Conservation (phyloP, 2,113 vertebrate species). For the Galemys pyrenaicus region DNA sequence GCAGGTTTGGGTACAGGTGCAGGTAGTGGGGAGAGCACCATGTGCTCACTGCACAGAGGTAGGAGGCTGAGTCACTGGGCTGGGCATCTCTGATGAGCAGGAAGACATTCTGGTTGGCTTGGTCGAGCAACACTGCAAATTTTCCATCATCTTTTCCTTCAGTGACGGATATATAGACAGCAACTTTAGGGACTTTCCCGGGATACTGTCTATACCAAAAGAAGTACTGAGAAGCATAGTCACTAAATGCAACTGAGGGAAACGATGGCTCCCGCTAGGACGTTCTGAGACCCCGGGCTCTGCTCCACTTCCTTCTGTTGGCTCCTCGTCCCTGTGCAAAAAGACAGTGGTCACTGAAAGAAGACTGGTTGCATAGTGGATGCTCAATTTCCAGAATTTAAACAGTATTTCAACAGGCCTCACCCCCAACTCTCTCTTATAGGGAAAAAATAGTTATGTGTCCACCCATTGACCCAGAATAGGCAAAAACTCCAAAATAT, state of each 20-base stretch:
- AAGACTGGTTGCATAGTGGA: neutral
- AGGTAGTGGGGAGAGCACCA: slow-evolving; percentile 30
- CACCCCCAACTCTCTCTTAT: neutral
- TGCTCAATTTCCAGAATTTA: neutral
- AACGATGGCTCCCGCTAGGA: neutral
- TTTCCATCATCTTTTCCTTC: neutral
- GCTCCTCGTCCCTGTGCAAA: slow-evolving; percentile 39
- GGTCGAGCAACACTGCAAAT: neutral
- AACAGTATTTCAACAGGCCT: neutral
- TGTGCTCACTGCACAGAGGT: slow-evolving; percentile 61
- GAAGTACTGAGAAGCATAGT: neutral
- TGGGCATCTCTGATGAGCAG: slow-evolving; percentile 30
- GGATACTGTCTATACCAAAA: slow-evolving; percentile 52
- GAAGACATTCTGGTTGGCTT: fast-evolving
- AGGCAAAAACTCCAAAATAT: neutral
- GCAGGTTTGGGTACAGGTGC: neutral
- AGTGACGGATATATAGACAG: neutral
- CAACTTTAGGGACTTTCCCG: neutral
- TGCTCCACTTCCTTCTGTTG: slow-evolving; percentile 61
- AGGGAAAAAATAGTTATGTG: neutral
- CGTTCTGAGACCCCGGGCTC: neutral
- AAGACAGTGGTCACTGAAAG: neutral
- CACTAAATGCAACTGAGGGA: slow-evolving; percentile 50
- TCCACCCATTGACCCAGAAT: neutral
- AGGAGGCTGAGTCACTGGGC: slow-evolving; percentile 47